A percentile compares a stretch with the other conserved stretches of the same genome.
Conservation (phyloP, 2,113 vertebrate species). For the Hippocampus abdominalis region DNA sequence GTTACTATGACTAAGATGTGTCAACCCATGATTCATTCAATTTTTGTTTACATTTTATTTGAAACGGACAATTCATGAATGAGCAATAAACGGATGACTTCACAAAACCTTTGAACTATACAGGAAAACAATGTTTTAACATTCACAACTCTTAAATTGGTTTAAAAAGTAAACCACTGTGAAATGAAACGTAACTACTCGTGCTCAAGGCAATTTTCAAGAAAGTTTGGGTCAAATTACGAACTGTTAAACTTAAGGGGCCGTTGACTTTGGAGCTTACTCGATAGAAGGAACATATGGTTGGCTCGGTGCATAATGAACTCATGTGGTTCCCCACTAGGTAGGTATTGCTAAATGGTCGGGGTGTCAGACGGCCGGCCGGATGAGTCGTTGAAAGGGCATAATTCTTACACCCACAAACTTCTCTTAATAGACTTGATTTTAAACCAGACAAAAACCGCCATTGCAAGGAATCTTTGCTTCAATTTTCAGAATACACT, state of each 20-base stretch:
- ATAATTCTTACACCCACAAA: neutral
- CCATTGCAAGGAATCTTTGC: neutral
- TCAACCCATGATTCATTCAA: neutral
- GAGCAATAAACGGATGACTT: neutral
- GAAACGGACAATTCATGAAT: neutral
- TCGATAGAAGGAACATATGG: neutral
- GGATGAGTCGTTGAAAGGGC: constrained; percentile 50
- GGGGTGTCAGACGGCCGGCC: constrained; percentile 54
- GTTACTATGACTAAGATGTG: too few relatives aligned
- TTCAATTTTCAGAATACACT: neutral
- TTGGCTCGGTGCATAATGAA: constrained; percentile 39
- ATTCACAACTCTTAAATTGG: too few relatives aligned
- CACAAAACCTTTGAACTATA: too few relatives aligned
- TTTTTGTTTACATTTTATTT: neutral
- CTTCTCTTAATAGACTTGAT: neutral
- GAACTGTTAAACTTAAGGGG: neutral
- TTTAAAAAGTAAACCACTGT: too few relatives aligned
- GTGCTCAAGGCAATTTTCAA: too few relatives aligned
- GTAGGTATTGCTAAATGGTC: constrained; percentile 32
- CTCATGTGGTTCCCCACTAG: constrained; percentile 42
- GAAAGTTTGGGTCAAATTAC: neutral
- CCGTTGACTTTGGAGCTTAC: neutral
- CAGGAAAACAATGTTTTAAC: too few relatives aligned
- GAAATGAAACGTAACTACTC: neutral
- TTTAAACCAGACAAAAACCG: neutral